These are phyloP conservation scores for Lampris incognitus DNA, from an alignment of 2,113 vertebrate genomes.

Conservation along the genomic window DNA sequence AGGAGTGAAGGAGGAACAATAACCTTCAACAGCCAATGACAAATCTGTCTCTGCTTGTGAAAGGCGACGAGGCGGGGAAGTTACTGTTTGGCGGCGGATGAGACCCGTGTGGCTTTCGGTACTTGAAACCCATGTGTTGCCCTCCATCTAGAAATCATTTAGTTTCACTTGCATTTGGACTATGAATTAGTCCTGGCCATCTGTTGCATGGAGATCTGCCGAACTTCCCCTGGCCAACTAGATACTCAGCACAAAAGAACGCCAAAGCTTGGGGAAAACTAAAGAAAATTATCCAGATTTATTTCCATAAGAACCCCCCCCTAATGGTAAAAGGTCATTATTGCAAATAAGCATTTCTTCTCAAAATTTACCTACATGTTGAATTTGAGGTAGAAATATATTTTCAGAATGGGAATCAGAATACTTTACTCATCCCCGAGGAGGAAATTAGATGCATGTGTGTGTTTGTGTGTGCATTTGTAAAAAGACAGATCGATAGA, in stretches of 20 bases:
- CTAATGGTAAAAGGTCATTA: too few species aligned
- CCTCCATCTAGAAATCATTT: conserved; percentile 16
- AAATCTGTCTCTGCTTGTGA: conserved; percentile 42
- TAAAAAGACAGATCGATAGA: too few species aligned
- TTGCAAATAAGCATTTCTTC: neutral
- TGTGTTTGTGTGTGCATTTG: too few species aligned
- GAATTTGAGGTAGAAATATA: too few species aligned
- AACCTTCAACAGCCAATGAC: conserved; percentile 69
- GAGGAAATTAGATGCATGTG: too few species aligned
- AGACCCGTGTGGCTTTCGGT: neutral
- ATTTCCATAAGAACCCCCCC: too few species aligned
- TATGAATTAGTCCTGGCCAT: conserved; percentile 13
- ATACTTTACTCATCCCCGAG: too few species aligned
- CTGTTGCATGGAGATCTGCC: conserved; percentile 14
- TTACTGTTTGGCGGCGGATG: neutral
- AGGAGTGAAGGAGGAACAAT: conserved; percentile 54
- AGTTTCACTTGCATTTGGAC: conserved; percentile 33
- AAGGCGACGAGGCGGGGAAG: conserved; percentile 8
- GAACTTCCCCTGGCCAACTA: conserved; percentile 6
- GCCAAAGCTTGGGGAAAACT: too few species aligned
- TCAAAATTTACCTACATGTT: conserved; percentile 24
- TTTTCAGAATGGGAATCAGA: too few species aligned
- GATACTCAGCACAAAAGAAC: neutral
- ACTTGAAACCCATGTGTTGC: neutral
- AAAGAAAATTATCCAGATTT: too few species aligned